Evolutionary conservation across 1,140 invertebrate species (phyloP).

Genomic region (Geopemphigus sp.): DNA sequence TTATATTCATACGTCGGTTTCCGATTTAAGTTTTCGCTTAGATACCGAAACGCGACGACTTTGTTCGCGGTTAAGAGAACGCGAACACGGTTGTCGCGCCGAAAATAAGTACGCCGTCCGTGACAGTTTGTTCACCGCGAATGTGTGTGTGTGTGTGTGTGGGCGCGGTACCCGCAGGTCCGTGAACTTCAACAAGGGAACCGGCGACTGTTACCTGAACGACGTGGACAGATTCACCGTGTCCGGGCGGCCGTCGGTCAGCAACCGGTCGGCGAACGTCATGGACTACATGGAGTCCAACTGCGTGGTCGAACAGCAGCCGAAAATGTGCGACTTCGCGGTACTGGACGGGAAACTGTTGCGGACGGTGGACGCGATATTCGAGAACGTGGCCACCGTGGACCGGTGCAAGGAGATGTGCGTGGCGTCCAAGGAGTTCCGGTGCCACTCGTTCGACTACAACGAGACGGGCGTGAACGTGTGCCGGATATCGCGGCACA

Average conservation of each 20-base stretch:
- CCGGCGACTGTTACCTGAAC: conserved; percentile 57
- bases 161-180: too few species aligned
- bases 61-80: too few species aligned
- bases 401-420: conserved; percentile 60
- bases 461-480: conserved; percentile 57
- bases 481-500: conserved; percentile 60
- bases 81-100: too few species aligned
- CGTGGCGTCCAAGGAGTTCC: conserved; percentile 54
- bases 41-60: too few species aligned
- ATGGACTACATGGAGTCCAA: conserved; percentile 59
- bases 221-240: conserved; percentile 59
- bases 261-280: conserved; percentile 46
- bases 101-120: too few species aligned
- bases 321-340: conserved; percentile 60
- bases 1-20: too few species aligned
- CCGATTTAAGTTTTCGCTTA: too few species aligned
- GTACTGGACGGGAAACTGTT: conserved; percentile 56
- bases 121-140: too few species aligned
- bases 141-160: too few species aligned
- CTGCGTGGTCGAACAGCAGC: conserved; percentile 58
- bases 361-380: conserved; percentile 60
- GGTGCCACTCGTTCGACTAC: conserved; percentile 60
- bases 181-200: conserved; percentile 57
- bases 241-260: conserved; percentile 52
- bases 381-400: conserved; percentile 56